Base-by-base conservation (phyloP, 2,888 invertebrate genomes). In the Shargacucullia verbasci region DNA sequence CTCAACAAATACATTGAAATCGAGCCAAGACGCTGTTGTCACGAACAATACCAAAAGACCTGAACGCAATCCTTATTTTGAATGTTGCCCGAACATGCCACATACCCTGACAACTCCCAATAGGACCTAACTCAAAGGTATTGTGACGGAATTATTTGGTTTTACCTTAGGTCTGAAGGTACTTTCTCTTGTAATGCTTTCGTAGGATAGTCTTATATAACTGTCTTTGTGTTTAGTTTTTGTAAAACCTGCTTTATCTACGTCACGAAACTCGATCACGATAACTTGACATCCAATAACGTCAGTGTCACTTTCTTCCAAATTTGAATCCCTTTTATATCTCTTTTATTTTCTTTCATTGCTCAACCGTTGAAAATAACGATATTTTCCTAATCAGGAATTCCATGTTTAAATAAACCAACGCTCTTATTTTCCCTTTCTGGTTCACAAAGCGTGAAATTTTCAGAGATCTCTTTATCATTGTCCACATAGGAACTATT, bases 401-500 rank as follows among this genome's bases (percentile, higher is more conserved):
- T 20, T 20, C 20, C 20, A 20, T 20, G 20, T 20, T 20, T 20
- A 20, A 20, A 20, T 20, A 20, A 20, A 20, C 20, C 20, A 20
- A 20, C 20, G 2, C 20, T 2, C 20, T 20, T 2, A 14, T 10
- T 37, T 9, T 37, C 9, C 48, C 48, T 45, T 35, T 12, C 12
- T 35, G 14, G 53, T 54, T 13, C 43, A 45, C 39, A 35, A 34
- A 54, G 54, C 54, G 59, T 72, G 11, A 68, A 71, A 68, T 68
- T 66, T 68, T 55, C 67, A 68, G 68, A 46, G 45, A 48, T 50
- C 67, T 55, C 67, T 71, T 68, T 66, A 73, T 73, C 70, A 69
- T 62, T 73, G 76, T 76, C 76, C 70, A 73, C 70, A 59, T 59
- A 65, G 59, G 45, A 73, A 73, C 76, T 76, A 76, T 74, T 74